Percentiles rank a stretch among this genome's conserved stretches.
Evolutionary conservation across 2,888 invertebrate genomes (phyloP).

Genomic region (Sclerodermus sp.): DNA sequence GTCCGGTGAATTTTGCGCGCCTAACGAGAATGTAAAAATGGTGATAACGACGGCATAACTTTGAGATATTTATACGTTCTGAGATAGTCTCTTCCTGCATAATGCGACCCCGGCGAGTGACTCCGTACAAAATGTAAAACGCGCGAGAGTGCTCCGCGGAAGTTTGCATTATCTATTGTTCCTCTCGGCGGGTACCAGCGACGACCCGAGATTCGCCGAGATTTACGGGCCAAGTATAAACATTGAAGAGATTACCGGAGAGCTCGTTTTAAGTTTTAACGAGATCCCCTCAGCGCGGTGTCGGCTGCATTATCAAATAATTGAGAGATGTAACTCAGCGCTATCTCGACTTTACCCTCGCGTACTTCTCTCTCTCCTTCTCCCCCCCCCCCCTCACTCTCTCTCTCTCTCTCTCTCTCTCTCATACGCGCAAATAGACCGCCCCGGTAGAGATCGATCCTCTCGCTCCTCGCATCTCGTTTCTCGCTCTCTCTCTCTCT

Average conservation of each 20-base stretch:
- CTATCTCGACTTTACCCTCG: constrained; percentile 48
- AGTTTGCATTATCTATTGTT: constrained; percentile 49
- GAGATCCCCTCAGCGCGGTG: constrained; percentile 55
- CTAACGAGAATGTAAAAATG: neutral
- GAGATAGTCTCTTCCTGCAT: neutral
- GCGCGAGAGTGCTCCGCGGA: constrained; percentile 23
- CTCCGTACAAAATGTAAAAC: neutral
- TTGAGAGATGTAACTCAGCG: constrained; percentile 57
- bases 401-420: constrained; percentile 13
- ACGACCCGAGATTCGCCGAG: constrained; percentile 41
- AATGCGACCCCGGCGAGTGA: neutral
- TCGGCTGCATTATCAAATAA: constrained; percentile 58
- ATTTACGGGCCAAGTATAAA: constrained; percentile 55
- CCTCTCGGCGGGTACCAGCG: constrained; percentile 22
- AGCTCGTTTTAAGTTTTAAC: constrained; percentile 58
- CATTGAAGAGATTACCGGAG: constrained; percentile 56
- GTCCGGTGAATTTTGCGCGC: neutral
- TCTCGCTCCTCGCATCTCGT: constrained; percentile 19
- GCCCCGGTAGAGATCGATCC: constrained; percentile 4
- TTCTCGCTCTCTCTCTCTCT: constrained; percentile 12
- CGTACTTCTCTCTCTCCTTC: constrained; percentile 21
- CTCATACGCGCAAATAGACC: neutral
- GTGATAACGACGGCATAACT: neutral
- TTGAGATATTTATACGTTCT: neutral
- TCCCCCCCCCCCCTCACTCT: constrained; percentile 19